phyloP scores from a whole-genome alignment of 2,888 invertebrate genomes.

The Steinernema carpocapsae region DNA sequence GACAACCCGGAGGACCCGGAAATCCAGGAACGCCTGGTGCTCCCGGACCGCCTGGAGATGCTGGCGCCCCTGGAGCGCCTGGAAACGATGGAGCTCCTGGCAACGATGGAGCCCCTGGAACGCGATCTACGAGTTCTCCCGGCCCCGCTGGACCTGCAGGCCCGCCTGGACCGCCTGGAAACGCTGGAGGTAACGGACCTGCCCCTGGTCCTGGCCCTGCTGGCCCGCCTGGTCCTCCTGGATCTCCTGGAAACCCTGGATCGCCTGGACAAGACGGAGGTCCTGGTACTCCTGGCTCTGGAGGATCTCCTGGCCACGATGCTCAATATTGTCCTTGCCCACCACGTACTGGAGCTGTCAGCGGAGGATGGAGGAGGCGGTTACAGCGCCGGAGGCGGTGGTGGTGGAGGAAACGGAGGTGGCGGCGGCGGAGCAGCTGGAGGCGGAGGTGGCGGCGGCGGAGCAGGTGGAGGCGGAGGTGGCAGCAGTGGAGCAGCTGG shows the following conservation, averaged over 20 bases:
- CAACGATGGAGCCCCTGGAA: not conserved
- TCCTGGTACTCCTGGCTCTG: not conserved
- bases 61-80: not conserved
- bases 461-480: no score
- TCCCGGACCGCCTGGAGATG: not conserved
- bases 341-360: not conserved
- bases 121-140: not conserved
- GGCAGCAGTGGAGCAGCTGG: no score
- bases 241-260: not conserved
- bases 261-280: slow-evolving; percentile 38
- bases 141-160: not conserved
- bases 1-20: not conserved
- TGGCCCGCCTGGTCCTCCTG: not conserved
- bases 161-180: no score
- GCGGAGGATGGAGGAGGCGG: no score
- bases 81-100: not conserved
- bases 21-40: not conserved
- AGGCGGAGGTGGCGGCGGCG: no score
- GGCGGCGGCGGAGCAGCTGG: no score
- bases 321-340: not conserved
- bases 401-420: no score
- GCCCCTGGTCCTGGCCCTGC: not conserved
- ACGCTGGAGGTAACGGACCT: not conserved
- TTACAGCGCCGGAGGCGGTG: no score
- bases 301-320: not conserved